A percentile compares a stretch with the other conserved stretches of the same genome.
phyloP scores from a whole-genome alignment of 2,113 vertebrate species.

The Ariopsis seemanni region DNA sequence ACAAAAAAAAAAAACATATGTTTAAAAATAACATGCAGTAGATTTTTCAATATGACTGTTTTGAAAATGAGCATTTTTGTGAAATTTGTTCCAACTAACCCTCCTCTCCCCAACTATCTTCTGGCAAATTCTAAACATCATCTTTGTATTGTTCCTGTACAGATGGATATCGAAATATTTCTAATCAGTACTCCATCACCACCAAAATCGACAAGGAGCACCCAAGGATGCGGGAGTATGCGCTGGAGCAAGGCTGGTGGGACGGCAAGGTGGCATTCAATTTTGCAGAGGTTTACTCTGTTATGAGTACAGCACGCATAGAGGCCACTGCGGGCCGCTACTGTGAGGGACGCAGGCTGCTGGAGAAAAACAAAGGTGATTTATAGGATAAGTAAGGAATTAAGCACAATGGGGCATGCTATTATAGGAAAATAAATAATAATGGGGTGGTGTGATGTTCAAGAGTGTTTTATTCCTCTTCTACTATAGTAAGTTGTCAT shows the following conservation, averaged over 20 bases:
- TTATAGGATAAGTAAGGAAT: not conserved
- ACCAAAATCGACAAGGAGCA: conserved; percentile 90
- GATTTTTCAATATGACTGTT: no score
- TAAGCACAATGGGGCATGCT: not conserved
- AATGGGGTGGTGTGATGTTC: not conserved
- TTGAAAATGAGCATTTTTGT: no score
- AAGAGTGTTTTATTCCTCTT: not conserved
- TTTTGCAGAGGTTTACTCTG: conserved; percentile 85
- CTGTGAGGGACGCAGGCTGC: conserved; percentile 84
- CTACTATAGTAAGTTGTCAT: not conserved
- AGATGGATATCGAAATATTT: conserved; percentile 88
- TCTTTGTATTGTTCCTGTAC: conserved; percentile 48
- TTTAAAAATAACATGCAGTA: no score
- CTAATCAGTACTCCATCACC: conserved; percentile 90
- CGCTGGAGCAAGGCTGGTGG: conserved; percentile 87
- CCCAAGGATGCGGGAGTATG: conserved; percentile 80
- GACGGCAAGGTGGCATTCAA: conserved; percentile 84
- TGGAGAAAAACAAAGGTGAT: conserved; percentile 83
- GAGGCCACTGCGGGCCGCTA: conserved; percentile 79
- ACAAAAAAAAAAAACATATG: no score
- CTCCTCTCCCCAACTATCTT: not conserved
- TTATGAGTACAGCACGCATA: conserved; percentile 80
- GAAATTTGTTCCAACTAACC: no score
- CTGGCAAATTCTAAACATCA: not conserved
- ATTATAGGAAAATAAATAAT: not conserved